Percentiles rank a stretch among this genome's conserved stretches.
Evolutionary conservation across 2,113 vertebrate genomes (phyloP).

Genomic region (Arvicanthis niloticus): DNA sequence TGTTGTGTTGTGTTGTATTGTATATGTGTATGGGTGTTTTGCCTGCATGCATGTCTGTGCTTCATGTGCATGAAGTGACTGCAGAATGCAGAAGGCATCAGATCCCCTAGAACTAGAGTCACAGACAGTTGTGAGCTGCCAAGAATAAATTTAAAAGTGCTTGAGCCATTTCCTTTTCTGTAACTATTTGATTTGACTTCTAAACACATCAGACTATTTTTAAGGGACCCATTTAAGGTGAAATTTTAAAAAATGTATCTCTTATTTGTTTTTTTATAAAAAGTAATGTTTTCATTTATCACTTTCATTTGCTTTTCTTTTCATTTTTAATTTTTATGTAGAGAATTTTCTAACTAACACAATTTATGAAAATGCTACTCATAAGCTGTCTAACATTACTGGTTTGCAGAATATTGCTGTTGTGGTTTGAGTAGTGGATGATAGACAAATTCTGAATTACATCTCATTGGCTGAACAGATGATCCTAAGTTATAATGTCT

Average conservation of each 20-base stretch:
- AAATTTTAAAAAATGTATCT: neutral
- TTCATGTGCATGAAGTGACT: neutral
- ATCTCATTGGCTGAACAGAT: slow-evolving; percentile 19
- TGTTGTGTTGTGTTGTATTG: no score
- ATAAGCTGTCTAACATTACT: neutral
- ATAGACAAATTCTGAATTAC: neutral
- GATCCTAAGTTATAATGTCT: neutral
- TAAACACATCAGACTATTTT: neutral
- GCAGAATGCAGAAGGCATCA: neutral
- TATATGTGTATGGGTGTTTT: neutral
- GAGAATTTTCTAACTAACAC: neutral
- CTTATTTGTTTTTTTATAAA: neutral
- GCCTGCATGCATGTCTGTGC: neutral
- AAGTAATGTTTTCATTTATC: neutral
- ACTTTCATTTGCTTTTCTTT: neutral
- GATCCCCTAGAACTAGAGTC: neutral
- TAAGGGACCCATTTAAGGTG: neutral
- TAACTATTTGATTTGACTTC: slow-evolving; percentile 12
- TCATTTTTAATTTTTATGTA: neutral
- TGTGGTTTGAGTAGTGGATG: neutral
- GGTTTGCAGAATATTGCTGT: neutral
- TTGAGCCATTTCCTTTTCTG: neutral
- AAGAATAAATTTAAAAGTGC: neutral
- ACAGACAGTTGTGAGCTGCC: neutral
- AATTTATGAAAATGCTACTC: neutral